A percentile compares a stretch with the other conserved stretches of the same genome.
Conservation (phyloP, 2,888 invertebrate genomes). For the Drosophila setosimentum region DNA sequence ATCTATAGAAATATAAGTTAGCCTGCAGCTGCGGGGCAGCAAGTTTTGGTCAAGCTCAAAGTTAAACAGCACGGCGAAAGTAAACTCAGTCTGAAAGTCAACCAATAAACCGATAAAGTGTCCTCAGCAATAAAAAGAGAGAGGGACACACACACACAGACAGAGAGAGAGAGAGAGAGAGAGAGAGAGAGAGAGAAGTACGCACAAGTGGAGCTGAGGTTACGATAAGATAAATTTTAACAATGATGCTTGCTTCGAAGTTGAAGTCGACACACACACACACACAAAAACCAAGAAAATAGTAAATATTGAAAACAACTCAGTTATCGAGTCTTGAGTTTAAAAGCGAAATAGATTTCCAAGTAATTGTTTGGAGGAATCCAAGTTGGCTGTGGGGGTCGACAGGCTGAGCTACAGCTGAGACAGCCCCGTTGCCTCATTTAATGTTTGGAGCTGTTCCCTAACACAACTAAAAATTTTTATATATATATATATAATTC, state of each 20-base stretch:
- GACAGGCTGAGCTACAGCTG: neutral
- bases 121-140: neutral
- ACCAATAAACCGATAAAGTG: slow-evolving; percentile 18
- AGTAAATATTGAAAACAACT: neutral
- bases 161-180: neutral
- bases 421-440: neutral
- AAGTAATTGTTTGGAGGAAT: neutral
- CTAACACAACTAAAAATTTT: neutral
- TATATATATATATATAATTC: neutral
- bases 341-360: neutral
- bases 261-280: neutral
- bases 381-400: slow-evolving; percentile 7
- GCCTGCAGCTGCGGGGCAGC: slow-evolving; percentile 30
- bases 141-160: neutral
- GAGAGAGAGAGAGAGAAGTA: neutral
- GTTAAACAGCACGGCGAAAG: slow-evolving; percentile 63
- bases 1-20: slow-evolving; percentile 31
- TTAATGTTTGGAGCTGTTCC: neutral
- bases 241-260: too few species aligned
- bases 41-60: slow-evolving; percentile 60
- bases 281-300: too few species aligned
- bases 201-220: neutral
- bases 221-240: neutral
- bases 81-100: slow-evolving; percentile 55
- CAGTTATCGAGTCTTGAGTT: neutral